Evolutionary conservation across 2,888 invertebrate genomes (phyloP).

Genomic region (Himalopsyche anomala): DNA sequence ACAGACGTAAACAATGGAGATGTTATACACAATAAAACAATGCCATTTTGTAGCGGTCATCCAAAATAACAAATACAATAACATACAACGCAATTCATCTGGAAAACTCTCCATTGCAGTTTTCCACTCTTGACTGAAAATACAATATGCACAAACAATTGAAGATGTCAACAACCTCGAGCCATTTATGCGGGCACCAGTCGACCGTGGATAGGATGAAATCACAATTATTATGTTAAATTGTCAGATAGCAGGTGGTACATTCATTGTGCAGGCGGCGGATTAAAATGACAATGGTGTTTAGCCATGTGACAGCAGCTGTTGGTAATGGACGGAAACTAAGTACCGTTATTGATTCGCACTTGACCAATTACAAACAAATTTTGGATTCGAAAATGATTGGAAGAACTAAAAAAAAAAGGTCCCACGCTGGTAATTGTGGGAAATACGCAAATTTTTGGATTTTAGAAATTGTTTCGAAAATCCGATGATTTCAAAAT

Average conservation of each 20-base stretch:
- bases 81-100: neutral
- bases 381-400: too few relatives aligned
- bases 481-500: too few relatives aligned
- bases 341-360: constrained; percentile 2
- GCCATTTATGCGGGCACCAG: neutral
- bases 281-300: constrained; percentile 15
- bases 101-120: neutral
- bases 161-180: constrained; percentile 1
- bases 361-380: constrained; percentile 6
- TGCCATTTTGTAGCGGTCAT: too few relatives aligned
- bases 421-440: too few relatives aligned
- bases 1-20: too few relatives aligned
- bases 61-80: too few relatives aligned
- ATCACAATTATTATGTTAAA: constrained; percentile 32
- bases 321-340: constrained; percentile 7
- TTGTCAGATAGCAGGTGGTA: neutral
- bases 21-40: too few relatives aligned
- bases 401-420: too few relatives aligned
- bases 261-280: neutral
- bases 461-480: too few relatives aligned
- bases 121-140: neutral
- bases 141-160: neutral
- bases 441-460: too few relatives aligned
- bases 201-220: neutral
- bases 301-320: constrained; percentile 17